phyloP scores from a whole-genome alignment of 2,888 invertebrate species.

The Drosophila setosimentum region DNA sequence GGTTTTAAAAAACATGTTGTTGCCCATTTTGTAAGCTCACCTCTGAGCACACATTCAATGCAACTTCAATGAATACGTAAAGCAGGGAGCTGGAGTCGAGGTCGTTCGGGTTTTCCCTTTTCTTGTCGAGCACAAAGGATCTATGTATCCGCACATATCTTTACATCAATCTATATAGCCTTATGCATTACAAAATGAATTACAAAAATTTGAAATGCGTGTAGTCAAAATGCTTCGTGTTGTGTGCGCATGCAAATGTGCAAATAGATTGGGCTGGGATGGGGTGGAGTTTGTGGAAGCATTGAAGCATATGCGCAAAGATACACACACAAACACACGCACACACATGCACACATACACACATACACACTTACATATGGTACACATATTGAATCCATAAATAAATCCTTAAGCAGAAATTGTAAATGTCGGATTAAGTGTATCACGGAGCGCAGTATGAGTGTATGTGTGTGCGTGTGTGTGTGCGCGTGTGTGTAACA shows the following conservation, averaged over 20 bases:
- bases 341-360: constrained; percentile 7
- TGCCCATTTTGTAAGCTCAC: background rate
- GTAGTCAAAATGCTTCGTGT: constrained; percentile 57
- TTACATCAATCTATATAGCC: constrained; percentile 15
- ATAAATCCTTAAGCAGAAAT: constrained; percentile 81
- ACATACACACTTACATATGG: constrained; percentile 7
- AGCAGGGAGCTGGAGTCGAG: constrained; percentile 18
- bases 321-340: constrained; percentile 27
- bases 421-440: constrained; percentile 81
- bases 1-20: background rate
- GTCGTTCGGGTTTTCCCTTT: constrained; percentile 11
- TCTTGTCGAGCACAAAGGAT: constrained; percentile 26
- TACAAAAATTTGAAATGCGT: constrained; percentile 58
- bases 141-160: constrained; percentile 13
- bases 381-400: constrained; percentile 80
- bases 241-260: constrained; percentile 60
- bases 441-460: constrained; percentile 56
- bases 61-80: constrained; percentile 29
- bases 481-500: constrained; percentile 46
- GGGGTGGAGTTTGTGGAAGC: constrained; percentile 26
- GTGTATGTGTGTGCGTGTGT: constrained; percentile 6
- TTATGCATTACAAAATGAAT: constrained; percentile 72
- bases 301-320: constrained; percentile 64
- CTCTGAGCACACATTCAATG: constrained; percentile 8
- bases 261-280: background rate